Conservation (phyloP, 2,113 vertebrate species). For the Dendropsophus ebraccatus region DNA sequence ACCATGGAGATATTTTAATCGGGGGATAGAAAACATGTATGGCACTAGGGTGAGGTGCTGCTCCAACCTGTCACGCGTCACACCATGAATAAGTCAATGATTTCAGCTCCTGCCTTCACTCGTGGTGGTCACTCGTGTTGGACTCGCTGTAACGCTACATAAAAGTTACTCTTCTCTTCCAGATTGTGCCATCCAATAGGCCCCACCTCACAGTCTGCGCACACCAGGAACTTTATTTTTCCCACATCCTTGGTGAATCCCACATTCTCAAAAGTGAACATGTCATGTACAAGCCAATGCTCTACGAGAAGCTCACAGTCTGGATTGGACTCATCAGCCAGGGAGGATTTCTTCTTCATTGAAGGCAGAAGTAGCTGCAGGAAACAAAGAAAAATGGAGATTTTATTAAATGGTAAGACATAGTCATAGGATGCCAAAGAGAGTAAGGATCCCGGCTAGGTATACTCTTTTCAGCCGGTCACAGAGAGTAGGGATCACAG, state of each 20-base stretch:
- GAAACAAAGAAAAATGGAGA: conserved; percentile 17
- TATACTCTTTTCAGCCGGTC: no score
- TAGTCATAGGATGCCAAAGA: no score
- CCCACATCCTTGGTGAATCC: conserved; percentile 96
- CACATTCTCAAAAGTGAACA: conserved; percentile 95
- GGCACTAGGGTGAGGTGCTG: conserved; percentile 10
- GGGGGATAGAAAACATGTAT: not conserved
- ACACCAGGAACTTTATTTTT: conserved; percentile 92
- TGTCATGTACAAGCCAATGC: conserved; percentile 93
- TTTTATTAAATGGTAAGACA: not conserved
- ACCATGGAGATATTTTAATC: not conserved
- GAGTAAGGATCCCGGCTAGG: no score
- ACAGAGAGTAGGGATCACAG: no score
- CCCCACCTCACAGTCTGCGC: conserved; percentile 96
- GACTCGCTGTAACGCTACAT: conserved; percentile 90
- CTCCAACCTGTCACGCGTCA: not conserved
- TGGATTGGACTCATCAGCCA: conserved; percentile 70
- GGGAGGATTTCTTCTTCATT: conserved; percentile 86
- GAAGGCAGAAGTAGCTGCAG: conserved; percentile 87
- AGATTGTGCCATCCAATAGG: conserved; percentile 96
- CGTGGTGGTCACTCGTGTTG: conserved; percentile 77
- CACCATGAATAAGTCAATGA: not conserved
- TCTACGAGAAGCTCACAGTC: conserved; percentile 83
- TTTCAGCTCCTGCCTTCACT: not conserved
- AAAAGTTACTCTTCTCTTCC: conserved; percentile 93